Percentiles rank a stretch among this genome's conserved stretches.
Evolutionary conservation across 2,888 invertebrate genomes (phyloP).

Genomic region (Aphodius sticticus): DNA sequence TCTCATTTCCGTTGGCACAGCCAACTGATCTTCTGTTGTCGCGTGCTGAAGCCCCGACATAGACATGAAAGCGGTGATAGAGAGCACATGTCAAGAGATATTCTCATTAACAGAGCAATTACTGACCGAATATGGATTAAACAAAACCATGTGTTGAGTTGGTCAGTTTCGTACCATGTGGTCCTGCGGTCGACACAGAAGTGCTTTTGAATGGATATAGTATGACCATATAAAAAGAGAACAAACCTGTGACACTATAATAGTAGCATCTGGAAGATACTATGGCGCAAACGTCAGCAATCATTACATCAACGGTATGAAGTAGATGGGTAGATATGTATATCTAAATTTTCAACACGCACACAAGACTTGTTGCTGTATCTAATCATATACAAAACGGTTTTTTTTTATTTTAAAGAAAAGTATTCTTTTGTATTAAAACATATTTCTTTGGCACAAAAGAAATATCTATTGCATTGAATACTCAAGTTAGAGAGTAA

Average conservation of each 20-base stretch:
- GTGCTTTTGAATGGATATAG: neutral
- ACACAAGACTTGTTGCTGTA: no score
- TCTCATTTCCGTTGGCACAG: conserved; percentile 42
- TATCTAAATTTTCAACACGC: no score
- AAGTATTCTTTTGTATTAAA: no score
- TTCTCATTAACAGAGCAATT: conserved; percentile 18
- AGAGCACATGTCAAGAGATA: conserved; percentile 17
- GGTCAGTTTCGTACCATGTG: conserved; percentile 22
- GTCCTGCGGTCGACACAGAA: neutral
- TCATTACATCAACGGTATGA: no score
- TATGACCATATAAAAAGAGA: neutral
- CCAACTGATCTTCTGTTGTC: conserved; percentile 21
- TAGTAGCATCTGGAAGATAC: neutral
- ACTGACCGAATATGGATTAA: conserved; percentile 15
- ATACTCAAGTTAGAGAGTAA: no score
- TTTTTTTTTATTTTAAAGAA: no score
- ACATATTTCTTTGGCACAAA: no score
- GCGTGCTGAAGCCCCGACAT: conserved; percentile 26
- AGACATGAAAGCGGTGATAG: conserved; percentile 43
- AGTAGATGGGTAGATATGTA: no score
- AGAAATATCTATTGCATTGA: no score
- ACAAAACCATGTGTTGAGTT: conserved; percentile 24
- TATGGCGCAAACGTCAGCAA: no score
- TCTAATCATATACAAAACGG: no score
- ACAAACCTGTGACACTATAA: neutral